A percentile compares a stretch with the other conserved stretches of the same genome.
Evolutionary conservation across 2,797 vertebrate species (phyloP).

Genomic region (Etheostoma perlongum): DNA sequence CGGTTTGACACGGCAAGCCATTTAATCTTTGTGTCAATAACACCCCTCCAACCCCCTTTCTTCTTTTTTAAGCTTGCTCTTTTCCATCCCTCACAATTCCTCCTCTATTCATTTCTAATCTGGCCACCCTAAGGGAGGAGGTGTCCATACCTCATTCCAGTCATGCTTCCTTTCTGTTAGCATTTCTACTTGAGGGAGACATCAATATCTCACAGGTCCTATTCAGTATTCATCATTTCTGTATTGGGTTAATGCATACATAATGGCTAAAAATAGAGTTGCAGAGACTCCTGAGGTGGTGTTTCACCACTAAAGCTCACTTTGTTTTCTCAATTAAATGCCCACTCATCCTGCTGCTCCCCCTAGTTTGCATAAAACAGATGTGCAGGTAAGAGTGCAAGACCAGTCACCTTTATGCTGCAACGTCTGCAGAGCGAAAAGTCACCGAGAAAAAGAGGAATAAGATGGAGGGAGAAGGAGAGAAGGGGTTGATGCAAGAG

Average conservation of each 20-base stretch:
- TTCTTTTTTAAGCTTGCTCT: constrained; percentile 41
- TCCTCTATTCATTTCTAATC: constrained; percentile 67
- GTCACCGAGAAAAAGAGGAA: constrained; percentile 11
- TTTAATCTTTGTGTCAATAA: constrained; percentile 81
- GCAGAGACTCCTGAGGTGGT: constrained; percentile 20
- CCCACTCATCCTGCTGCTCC: constrained; percentile 30
- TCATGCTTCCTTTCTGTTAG: constrained; percentile 65
- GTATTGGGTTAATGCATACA: constrained; percentile 22
- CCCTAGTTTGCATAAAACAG: constrained; percentile 54
- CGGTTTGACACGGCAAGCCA: constrained; percentile 71
- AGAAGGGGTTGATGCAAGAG: constrained; percentile 26
- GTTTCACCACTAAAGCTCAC: constrained; percentile 17
- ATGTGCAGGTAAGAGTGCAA: constrained; percentile 62
- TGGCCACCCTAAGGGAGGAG: constrained; percentile 56
- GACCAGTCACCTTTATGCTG: constrained; percentile 61
- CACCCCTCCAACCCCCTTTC: not conserved
- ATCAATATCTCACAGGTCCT: constrained; percentile 55
- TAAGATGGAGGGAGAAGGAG: constrained; percentile 12
- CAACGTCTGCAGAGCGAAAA: constrained; percentile 26
- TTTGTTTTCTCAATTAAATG: constrained; percentile 57
- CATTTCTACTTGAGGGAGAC: constrained; percentile 64
- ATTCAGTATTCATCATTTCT: constrained; percentile 44
- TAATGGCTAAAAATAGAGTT: constrained; percentile 12
- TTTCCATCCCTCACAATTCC: constrained; percentile 52
- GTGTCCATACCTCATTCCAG: constrained; percentile 64